phyloP scores from a whole-genome alignment of 2,888 invertebrate genomes.

The Drosophila nigritarsus region DNA sequence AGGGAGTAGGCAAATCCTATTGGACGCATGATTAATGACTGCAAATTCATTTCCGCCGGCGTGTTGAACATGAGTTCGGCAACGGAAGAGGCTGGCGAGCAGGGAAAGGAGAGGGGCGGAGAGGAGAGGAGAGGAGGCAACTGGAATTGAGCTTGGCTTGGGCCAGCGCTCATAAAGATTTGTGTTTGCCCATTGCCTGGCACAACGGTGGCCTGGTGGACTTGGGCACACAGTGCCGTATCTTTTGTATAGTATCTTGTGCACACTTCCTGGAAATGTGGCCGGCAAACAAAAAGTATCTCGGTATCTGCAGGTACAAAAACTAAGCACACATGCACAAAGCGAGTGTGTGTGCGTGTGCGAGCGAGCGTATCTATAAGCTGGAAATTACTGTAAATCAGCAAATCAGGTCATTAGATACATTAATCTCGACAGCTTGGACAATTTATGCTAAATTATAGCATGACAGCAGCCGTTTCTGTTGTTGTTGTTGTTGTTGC shows the following conservation, averaged over 20 bases:
- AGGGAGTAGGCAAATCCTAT: conserved; percentile 59
- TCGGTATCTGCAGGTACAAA: conserved; percentile 62
- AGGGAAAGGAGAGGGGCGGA: neutral
- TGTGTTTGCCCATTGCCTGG: conserved; percentile 51
- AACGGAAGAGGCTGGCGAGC: conserved; percentile 6
- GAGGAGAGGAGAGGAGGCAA: neutral
- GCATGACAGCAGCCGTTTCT: conserved; percentile 52
- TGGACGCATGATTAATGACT: conserved; percentile 79
- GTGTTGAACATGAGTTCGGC: conserved; percentile 10
- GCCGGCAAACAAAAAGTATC: conserved; percentile 55
- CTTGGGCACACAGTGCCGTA: conserved; percentile 32
- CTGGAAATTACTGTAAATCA: conserved; percentile 81
- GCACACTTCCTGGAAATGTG: conserved; percentile 72
- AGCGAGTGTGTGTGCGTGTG: conserved; percentile 21
- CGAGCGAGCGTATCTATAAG: conserved; percentile 51
- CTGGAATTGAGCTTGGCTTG: conserved; percentile 15
- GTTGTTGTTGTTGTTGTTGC: neutral
- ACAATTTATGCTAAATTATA: conserved; percentile 80
- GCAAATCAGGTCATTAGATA: conserved; percentile 82
- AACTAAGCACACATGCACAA: neutral
- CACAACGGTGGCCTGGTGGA: conserved; percentile 18
- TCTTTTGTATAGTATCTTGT: conserved; percentile 65
- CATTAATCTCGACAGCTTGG: conserved; percentile 81
- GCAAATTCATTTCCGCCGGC: conserved; percentile 77
- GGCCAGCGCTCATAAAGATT: conserved; percentile 49